Base-by-base conservation (phyloP, 2,888 invertebrate genomes). In the Anoplius nigerrimus region DNA sequence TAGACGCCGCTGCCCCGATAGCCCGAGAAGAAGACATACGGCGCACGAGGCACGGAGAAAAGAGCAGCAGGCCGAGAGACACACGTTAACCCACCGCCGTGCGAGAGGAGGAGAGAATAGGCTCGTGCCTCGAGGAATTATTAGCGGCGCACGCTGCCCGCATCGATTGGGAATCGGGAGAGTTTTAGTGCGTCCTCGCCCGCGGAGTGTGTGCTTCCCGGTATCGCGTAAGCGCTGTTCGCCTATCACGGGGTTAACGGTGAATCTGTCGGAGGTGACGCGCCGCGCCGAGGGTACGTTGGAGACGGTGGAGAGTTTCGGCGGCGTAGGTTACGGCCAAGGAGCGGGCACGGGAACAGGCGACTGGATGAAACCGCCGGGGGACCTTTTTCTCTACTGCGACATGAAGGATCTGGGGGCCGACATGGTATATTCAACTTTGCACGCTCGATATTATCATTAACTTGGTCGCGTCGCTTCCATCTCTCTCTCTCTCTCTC, bases 401-500 rank as follows among this genome's bases (percentile, higher is more conserved):
- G 93, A 93, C 92, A 94, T 93, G 93, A 93, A 92, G 92, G 93
- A 93, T 91, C 93, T 94, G 93, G 94, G 93, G 91, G 93, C 93
- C 90, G 94, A 94, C 90, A 94, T 94, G 94, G 94, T 94, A 90
- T 20, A 13, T 64, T 63, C 51, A 61, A 53, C 42, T 43, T 42
- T 13, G 15, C 15, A 1, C 45, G 42, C 45, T 51, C 61, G 45
- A 24, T 52, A 16, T 52, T 1, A 8, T n/a, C 43, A n/a, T 15
- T n/a, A n/a, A 2, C 8, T 18, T 4, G 6, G 34, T 13, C 13
- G 48, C 48, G 48, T 22, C 6, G 53, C 4, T n/a, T n/a, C 34
- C 8, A 8, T 34, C 34, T 34, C 34, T 24, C 24, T 24, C 24
- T 24, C 24, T 24, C 24, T 24, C 24, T 24, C 24, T 24, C 24